Evolutionary conservation across 2,113 vertebrate species (phyloP).

Genomic region (Rutilus rutilus): DNA sequence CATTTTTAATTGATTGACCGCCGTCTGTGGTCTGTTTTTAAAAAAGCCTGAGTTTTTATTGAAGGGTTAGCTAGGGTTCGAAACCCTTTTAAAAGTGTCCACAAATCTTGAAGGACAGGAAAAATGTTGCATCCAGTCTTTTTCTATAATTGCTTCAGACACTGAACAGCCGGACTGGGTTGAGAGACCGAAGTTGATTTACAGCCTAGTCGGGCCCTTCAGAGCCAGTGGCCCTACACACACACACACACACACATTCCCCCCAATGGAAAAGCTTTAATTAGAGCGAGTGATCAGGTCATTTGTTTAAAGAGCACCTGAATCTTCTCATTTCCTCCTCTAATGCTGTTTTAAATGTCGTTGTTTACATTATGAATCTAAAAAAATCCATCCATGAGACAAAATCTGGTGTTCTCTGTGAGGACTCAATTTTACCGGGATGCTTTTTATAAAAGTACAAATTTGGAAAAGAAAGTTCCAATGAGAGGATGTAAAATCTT

Average conservation of each 20-base stretch:
- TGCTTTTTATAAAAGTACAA: background rate
- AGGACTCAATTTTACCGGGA: background rate
- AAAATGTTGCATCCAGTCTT: conserved; percentile 69
- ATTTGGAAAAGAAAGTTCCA: background rate
- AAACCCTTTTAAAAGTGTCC: conserved; percentile 62
- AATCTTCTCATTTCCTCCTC: background rate
- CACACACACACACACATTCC: conserved; percentile 24
- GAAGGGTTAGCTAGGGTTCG: background rate
- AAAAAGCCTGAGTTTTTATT: background rate
- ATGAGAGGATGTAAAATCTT: background rate
- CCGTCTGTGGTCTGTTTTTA: background rate
- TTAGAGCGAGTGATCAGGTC: conserved; percentile 39
- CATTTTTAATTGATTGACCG: background rate
- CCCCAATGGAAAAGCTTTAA: conserved; percentile 39
- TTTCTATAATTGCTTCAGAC: conserved; percentile 68
- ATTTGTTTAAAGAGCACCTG: conserved; percentile 6
- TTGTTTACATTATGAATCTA: background rate
- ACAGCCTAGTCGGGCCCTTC: conserved; percentile 52
- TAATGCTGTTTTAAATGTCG: background rate
- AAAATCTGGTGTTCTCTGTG: background rate
- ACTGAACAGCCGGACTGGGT: conserved; percentile 62
- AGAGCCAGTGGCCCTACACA: conserved; percentile 50
- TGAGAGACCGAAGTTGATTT: conserved; percentile 68
- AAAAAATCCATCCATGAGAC: background rate
- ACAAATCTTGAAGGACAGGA: conserved; percentile 67